Conservation (phyloP, 2,888 invertebrate species). For the Elysia crispata region DNA sequence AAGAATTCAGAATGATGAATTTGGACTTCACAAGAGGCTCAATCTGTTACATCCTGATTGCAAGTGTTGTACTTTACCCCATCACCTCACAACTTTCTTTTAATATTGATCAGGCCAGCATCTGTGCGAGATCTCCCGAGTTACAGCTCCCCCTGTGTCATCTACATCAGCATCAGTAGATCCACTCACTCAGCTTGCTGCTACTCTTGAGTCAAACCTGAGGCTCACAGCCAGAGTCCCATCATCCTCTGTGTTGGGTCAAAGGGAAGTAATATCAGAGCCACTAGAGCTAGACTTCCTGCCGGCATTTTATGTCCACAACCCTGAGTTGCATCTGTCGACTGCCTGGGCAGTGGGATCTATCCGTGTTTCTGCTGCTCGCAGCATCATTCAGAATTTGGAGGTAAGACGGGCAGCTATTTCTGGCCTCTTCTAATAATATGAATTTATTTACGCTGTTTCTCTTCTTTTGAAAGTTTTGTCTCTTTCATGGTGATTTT, state of each 20-base stretch:
- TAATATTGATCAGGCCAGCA: conserved; percentile 33
- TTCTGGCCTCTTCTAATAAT: too few species aligned
- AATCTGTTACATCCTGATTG: too few species aligned
- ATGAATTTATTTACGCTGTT: too few species aligned
- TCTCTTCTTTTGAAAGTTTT: too few species aligned
- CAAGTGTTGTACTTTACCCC: too few species aligned
- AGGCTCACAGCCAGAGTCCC: conserved; percentile 58
- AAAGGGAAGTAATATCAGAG: conserved; percentile 63
- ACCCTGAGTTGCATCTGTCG: conserved; percentile 68
- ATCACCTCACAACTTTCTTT: too few species aligned
- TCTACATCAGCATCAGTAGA: not conserved
- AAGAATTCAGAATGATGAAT: too few species aligned
- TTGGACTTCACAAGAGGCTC: too few species aligned
- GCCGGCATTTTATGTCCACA: conserved; percentile 72
- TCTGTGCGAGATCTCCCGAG: conserved; percentile 26
- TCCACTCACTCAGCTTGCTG: conserved; percentile 55
- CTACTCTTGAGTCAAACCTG: conserved; percentile 62
- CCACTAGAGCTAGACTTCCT: conserved; percentile 63
- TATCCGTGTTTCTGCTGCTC: conserved; percentile 62
- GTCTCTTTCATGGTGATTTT: too few species aligned
- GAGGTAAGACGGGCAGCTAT: too few species aligned
- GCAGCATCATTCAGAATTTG: too few species aligned
- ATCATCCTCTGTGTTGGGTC: conserved; percentile 57
- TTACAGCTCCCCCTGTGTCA: not conserved
- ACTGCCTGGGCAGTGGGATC: conserved; percentile 64